Conservation (phyloP, 2,888 invertebrate genomes). For the Conistra vaccinii region DNA sequence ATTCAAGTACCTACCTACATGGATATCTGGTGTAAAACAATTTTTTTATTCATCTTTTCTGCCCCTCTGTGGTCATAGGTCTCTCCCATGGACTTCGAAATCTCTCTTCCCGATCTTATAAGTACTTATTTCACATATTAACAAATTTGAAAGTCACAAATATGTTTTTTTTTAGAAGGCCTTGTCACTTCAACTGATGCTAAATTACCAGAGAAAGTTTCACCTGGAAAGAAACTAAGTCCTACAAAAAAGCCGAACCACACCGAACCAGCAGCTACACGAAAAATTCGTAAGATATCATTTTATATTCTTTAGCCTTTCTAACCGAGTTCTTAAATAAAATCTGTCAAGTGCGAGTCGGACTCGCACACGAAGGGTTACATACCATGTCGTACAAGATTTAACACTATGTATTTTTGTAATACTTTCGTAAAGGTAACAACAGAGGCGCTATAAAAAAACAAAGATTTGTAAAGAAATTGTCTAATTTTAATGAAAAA, state of each 20-base stretch:
- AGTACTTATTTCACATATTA: background rate
- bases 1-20: background rate
- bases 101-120: background rate
- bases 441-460: too few species aligned
- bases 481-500: too few species aligned
- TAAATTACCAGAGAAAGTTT: background rate
- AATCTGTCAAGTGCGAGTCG: too few species aligned
- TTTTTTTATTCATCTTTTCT: background rate
- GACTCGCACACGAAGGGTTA: too few species aligned
- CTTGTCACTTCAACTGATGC: background rate
- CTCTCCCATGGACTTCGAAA: background rate
- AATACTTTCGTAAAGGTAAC: too few species aligned
- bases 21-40: background rate
- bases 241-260: slow-evolving; percentile 6
- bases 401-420: too few species aligned
- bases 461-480: too few species aligned
- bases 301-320: background rate
- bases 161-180: slow-evolving; percentile 14
- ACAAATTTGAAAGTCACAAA: background rate
- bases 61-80: too few species aligned
- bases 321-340: too few species aligned
- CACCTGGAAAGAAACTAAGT: slow-evolving; percentile 10
- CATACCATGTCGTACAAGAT: too few species aligned
- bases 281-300: slow-evolving; percentile 15
- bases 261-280: background rate